Percentiles rank a stretch among this genome's conserved stretches.
phyloP scores from a whole-genome alignment of 1,140 invertebrate species.

The Calephelis nemesis region DNA sequence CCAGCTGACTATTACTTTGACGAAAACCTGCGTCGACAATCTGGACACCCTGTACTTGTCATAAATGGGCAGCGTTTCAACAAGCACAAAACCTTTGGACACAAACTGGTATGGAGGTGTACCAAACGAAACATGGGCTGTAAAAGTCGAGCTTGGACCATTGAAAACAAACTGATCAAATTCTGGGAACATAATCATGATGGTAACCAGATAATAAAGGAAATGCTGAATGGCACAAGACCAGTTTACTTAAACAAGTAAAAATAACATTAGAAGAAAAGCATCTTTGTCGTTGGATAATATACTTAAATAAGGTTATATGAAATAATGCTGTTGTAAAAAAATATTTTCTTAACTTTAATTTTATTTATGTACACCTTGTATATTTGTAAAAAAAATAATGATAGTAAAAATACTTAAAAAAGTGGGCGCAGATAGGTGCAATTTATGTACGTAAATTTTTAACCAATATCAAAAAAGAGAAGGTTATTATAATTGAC shows the following conservation, averaged over 20 bases:
- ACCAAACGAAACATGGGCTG: conserved; percentile 7
- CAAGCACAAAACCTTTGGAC: conserved; percentile 2
- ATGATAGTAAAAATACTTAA: no score
- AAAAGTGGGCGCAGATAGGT: no score
- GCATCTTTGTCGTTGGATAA: no score
- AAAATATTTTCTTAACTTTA: no score
- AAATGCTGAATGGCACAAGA: conserved; percentile 8
- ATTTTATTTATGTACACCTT: no score
- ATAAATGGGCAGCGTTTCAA: conserved; percentile 7
- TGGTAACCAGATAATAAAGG: conserved; percentile 2
- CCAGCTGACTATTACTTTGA: background rate
- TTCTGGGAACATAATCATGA: conserved; percentile 14
- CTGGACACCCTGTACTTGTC: background rate
- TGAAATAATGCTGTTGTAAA: no score
- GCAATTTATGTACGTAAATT: no score
- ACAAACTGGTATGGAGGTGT: background rate
- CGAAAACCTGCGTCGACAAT: conserved; percentile 4
- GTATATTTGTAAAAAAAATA: no score
- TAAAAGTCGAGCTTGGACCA: conserved; percentile 8
- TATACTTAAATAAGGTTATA: no score
- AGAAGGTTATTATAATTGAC: no score
- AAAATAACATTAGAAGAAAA: background rate
- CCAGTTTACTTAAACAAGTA: conserved; percentile 3
- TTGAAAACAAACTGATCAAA: conserved; percentile 1
- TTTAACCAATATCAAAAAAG: no score